Percentiles rank a stretch among this genome's conserved stretches.
phyloP scores from a whole-genome alignment of 2,797 vertebrate species.

The Erethizon dorsatum region DNA sequence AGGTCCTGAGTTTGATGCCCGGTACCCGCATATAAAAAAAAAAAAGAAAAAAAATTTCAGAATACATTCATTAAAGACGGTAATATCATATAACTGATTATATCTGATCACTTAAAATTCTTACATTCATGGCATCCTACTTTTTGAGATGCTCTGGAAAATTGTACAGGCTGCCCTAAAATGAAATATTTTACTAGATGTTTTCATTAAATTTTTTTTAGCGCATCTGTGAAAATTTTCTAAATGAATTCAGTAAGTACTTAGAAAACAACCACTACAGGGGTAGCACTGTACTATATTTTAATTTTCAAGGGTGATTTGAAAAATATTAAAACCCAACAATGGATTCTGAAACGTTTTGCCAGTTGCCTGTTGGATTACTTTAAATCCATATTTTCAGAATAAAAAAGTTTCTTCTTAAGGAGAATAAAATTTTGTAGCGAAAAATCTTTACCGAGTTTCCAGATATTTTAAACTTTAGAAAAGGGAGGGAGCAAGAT shows the following conservation, averaged over 20 bases:
- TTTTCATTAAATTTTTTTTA: constrained; percentile 28
- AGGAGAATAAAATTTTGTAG: not conserved
- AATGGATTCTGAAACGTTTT: constrained; percentile 26
- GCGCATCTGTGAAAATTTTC: not conserved
- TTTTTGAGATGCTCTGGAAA: constrained; percentile 22
- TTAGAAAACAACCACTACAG: not conserved
- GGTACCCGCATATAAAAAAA: too few relatives aligned
- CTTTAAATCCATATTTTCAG: constrained; percentile 30
- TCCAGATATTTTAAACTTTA: not conserved
- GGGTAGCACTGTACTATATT: not conserved
- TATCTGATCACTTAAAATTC: not conserved
- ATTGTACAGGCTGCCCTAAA: not conserved
- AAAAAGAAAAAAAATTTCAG: not conserved
- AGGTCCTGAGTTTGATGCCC: too few relatives aligned
- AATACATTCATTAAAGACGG: not conserved
- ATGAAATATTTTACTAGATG: not conserved
- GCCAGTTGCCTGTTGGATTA: not conserved
- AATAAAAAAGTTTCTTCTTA: not conserved
- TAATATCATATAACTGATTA: not conserved
- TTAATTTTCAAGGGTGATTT: constrained; percentile 25
- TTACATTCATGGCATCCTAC: not conserved
- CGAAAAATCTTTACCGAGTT: not conserved
- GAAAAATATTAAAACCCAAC: constrained; percentile 46
- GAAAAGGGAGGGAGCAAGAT: not conserved
- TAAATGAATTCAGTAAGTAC: not conserved